Evolutionary conservation across 2,888 invertebrate species (phyloP), one percentile per base, ranked within the genome.

Genomic region (Frankliniella intonsa): DNA sequence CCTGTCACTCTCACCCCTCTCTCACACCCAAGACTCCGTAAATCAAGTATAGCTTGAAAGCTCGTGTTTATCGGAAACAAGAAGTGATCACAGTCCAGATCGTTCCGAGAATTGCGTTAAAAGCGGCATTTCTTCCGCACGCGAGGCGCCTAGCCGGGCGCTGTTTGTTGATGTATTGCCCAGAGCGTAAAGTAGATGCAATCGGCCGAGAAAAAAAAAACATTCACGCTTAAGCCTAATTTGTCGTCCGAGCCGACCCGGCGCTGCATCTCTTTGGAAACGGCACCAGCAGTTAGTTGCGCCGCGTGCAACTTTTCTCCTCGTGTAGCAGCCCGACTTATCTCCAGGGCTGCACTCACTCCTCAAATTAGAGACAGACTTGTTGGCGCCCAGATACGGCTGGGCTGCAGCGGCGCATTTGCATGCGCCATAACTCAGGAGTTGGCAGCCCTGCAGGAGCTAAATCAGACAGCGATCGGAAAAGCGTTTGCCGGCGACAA

Each of bases 351-450:
- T 76, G 69, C 69, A 76, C 25, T 76, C 69, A 69, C 69, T 69
- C 22, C n/a, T 69, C 69, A 76, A 76, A 76, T 76, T 76, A 76
- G 69, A 22, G 69, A 62, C 69, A 25, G 8, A 25, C 10, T 76
- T 25, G 55, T 12, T 62, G 69, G 69, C 69, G 25, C 17, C 55
- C 55, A 25, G 69, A 76, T 76, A 76, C 25, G 69, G 25, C 25
- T 62, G 69, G 10, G 69, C 69, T 9, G 38, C 38, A 38, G 38
- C 38, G 38, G 22, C 25, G 69, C 69, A 76, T 76, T 76, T 76
- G 69, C 69, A 76, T 76, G 69, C 22, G 25, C 25, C 69, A 76
- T 76, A 76, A 76, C 69, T 76, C 69, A 76, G 25, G 69, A 25
- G 22, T 76, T 76, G 69, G 69, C 69, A 76, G 69, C 69, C 69